Evolutionary conservation across 2,888 invertebrate genomes (phyloP), one percentile per base, ranked within the genome.

Genomic region (Proisotoma minuta): DNA sequence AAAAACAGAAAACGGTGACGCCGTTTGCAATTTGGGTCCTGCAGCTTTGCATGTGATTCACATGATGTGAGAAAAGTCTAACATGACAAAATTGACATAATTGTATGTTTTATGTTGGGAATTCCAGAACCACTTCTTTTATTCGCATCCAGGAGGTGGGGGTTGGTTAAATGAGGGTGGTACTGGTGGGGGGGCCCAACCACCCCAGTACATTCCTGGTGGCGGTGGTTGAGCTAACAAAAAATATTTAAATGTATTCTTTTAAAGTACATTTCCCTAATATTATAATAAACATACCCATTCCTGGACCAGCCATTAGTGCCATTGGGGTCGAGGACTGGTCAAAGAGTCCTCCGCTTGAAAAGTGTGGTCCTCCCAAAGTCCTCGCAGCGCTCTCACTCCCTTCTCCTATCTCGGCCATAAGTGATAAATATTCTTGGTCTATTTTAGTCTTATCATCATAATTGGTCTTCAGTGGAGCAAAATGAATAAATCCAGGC

Each of bases 351-450:
- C 65, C 52, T 15, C 56, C 57, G 12, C 60, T 27, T n/a, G 50
- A 53, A 39, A 54, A 66, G 27, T 64, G 43, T 70, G 47, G 57
- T 63, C 47, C 24, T 4, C 50, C 23, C 5, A 8, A 4, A 22
- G 3, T 3, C 18, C 65, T 69, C 23, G 69, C 75, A 60, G 66
- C 71, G 5, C 71, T 62, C 5, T 71, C 73, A 27, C 76, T 75
- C 22, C 89, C 94, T 81, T 98, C 97, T 40, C 98, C 98, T 72
- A 98, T 82, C 80, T 99, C 99, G 18, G 97, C 97, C 98, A 99
- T 99, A 73, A 99, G 82, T 3, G 98, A 98, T 88, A 97, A 87
- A 79, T 99, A 99, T 83, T 98, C 97, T 79, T 96, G 94, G 79
- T 98, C 97, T 78, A 98, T 96, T 79, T 91, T 91, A 0, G 91